Conservation (phyloP, 2,888 invertebrate genomes). For the Cabera pusaria region DNA sequence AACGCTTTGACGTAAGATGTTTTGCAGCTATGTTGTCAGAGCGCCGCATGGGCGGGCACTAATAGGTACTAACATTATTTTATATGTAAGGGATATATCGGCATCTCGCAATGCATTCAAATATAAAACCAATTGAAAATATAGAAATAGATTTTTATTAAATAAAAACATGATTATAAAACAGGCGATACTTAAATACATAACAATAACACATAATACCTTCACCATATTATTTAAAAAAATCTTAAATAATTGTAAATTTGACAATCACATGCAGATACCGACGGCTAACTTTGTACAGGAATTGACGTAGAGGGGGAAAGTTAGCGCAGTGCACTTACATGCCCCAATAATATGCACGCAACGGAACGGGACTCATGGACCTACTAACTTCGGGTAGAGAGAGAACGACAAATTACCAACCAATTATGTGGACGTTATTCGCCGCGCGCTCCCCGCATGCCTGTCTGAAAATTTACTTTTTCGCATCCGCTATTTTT, state of each 20-base stretch:
- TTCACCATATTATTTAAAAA: constrained; percentile 14
- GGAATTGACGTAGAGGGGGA: too few species aligned
- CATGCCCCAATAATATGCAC: too few species aligned
- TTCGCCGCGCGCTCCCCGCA: too few species aligned
- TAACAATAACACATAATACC: constrained; percentile 13
- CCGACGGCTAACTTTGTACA: too few species aligned
- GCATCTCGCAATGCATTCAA: constrained; percentile 11
- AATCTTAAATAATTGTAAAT: constrained; percentile 4
- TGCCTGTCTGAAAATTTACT: too few species aligned
- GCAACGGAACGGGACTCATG: too few species aligned
- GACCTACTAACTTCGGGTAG: too few species aligned
- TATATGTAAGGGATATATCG: constrained; percentile 9
- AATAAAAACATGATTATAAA: constrained; percentile 23
- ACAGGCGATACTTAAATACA: constrained; percentile 11
- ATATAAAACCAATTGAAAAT: constrained; percentile 19
- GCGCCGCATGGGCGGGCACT: constrained; percentile 8
- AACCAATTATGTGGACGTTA: too few species aligned
- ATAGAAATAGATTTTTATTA: constrained; percentile 22
- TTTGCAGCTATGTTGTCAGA: constrained; percentile 4
- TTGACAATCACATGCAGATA: too few species aligned
- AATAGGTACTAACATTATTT: constrained; percentile 7
- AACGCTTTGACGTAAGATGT: constrained; percentile 2
- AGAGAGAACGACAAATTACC: too few species aligned
- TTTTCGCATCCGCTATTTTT: too few species aligned
- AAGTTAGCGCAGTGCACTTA: too few species aligned